Evolutionary conservation across 2,888 invertebrate species (phyloP).

Genomic region (Scrobipalpa costella): DNA sequence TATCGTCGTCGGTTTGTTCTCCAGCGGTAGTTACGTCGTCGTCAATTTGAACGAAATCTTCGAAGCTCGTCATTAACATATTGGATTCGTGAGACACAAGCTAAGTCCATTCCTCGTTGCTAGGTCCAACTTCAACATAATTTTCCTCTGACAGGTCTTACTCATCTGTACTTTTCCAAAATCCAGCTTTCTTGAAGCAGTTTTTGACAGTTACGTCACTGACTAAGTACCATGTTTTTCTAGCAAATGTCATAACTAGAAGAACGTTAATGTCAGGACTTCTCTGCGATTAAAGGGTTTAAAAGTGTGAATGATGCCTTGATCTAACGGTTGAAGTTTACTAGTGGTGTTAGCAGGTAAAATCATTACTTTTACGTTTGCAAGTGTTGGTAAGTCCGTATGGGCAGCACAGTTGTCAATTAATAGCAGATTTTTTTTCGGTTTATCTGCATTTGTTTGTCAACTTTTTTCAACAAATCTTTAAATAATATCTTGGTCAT

Average conservation of each 20-base stretch:
- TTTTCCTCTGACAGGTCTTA: conserved; percentile 34
- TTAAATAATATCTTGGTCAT: too few species aligned
- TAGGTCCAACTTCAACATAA: too few species aligned
- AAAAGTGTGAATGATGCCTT: too few species aligned
- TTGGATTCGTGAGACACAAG: too few species aligned
- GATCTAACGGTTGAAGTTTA: too few species aligned
- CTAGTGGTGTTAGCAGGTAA: conserved; percentile 33
- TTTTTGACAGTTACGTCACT: too few species aligned
- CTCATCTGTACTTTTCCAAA: conserved; percentile 32
- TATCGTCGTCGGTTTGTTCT: too few species aligned
- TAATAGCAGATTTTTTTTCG: conserved; percentile 31
- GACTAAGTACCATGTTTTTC: too few species aligned
- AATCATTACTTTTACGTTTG: conserved; percentile 30
- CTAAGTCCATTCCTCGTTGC: too few species aligned
- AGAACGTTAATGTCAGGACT: conserved; percentile 35
- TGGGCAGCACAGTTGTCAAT: conserved; percentile 34
- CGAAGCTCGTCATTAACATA: too few species aligned
- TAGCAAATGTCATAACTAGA: conserved; percentile 34
- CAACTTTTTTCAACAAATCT: conserved; percentile 31
- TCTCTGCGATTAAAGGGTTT: conserved; percentile 32
- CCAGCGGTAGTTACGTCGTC: too few species aligned
- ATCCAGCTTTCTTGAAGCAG: conserved; percentile 39
- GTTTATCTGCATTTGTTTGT: conserved; percentile 28
- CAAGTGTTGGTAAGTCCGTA: conserved; percentile 14
- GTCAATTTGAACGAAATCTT: too few species aligned